Percentiles rank a stretch among this genome's conserved stretches.
These are phyloP conservation scores for Enteromius thamalakanensis DNA, from an alignment of 2,797 vertebrate genomes.

Conservation along the genomic window DNA sequence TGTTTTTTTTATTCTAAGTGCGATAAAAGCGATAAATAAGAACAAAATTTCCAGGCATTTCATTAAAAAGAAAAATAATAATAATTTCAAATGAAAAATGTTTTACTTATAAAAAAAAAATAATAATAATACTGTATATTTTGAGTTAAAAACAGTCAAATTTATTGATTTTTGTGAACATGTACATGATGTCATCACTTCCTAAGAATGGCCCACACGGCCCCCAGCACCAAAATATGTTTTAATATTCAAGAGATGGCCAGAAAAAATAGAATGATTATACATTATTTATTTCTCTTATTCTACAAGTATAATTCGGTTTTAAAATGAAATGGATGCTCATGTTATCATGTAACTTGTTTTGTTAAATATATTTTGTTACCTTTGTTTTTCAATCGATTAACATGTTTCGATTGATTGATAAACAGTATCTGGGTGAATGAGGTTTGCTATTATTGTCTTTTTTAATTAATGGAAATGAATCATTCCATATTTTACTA, in stretches of 20 bases:
- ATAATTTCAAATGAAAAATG: neutral
- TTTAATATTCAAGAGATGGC: neutral
- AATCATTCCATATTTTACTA: slow-evolving; percentile 43
- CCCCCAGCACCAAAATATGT: neutral
- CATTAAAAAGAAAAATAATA: neutral
- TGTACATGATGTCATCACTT: neutral
- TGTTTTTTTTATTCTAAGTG: neutral
- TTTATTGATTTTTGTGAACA: neutral
- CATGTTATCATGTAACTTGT: neutral
- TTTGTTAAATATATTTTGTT: neutral
- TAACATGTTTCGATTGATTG: neutral
- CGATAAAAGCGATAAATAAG: neutral
- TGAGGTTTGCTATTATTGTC: slow-evolving; percentile 33
- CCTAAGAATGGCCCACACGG: neutral
- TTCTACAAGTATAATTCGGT: slow-evolving; percentile 3
- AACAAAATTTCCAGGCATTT: neutral
- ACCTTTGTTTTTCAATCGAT: neutral
- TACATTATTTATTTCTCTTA: neutral
- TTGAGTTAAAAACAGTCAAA: neutral
- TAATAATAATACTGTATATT: neutral
- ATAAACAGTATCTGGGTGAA: slow-evolving; percentile 18
- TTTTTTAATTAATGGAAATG: slow-evolving; percentile 43
- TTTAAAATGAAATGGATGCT: neutral
- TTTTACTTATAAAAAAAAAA: neutral
- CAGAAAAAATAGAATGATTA: neutral